Evolutionary conservation across 2,797 vertebrate genomes (phyloP).

Genomic region (Ficedula albicollis): DNA sequence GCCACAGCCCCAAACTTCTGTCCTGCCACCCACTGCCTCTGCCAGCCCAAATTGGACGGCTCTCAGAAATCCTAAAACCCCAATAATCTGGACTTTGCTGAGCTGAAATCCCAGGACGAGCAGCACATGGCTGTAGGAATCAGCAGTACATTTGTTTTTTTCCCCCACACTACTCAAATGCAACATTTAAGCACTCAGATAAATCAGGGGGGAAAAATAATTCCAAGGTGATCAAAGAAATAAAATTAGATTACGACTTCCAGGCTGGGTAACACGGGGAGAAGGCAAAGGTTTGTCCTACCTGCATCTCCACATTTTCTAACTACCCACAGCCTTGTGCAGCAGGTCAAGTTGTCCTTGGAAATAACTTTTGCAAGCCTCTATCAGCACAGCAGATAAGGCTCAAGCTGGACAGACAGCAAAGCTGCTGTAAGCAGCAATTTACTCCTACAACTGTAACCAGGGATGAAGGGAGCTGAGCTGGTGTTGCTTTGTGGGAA

Average conservation of each 20-base stretch:
- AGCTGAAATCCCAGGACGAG: not conserved
- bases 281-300: not conserved
- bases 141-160: not conserved
- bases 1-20: fast-evolving
- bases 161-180: not conserved
- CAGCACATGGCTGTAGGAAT: not conserved
- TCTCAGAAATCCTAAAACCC: not conserved
- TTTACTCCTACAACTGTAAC: not conserved
- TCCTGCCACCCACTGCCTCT: fast-evolving
- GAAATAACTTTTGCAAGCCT: not conserved
- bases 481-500: not conserved
- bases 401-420: not conserved
- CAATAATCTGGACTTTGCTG: not conserved
- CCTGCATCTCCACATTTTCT: not conserved
- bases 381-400: slow-evolving; percentile 2
- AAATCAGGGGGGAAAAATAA: not conserved
- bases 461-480: not conserved
- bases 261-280: not conserved
- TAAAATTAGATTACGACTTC: not conserved
- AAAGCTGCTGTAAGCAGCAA: not conserved
- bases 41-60: fast-evolving
- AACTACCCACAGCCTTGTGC: not conserved
- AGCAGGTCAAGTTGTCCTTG: not conserved
- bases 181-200: not conserved
- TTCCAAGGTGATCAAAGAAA: not conserved